Evolutionary conservation across 2,797 vertebrate species (phyloP).

Genomic region (Manis javanica): DNA sequence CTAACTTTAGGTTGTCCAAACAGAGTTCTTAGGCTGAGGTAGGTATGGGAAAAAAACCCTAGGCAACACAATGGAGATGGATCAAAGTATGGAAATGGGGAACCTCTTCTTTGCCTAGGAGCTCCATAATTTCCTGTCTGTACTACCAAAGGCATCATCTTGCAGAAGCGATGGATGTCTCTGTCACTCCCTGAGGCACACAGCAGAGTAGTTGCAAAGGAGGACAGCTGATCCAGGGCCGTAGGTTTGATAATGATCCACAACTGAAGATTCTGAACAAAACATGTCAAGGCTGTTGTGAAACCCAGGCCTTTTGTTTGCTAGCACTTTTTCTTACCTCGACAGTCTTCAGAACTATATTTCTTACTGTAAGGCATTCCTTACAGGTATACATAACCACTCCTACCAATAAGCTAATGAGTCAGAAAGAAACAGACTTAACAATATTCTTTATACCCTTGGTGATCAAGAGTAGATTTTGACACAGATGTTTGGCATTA

Average conservation of each 20-base stretch:
- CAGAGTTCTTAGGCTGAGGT: neutral
- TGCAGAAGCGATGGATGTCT: neutral
- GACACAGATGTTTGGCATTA: conserved; percentile 61
- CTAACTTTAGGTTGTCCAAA: neutral
- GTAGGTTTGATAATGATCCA: neutral
- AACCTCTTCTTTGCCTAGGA: neutral
- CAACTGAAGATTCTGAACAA: neutral
- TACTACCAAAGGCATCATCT: neutral
- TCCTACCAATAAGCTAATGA: conserved; percentile 56
- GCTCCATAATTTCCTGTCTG: neutral
- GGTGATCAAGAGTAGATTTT: conserved; percentile 49
- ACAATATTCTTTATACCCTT: conserved; percentile 28
- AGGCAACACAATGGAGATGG: neutral
- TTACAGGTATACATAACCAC: neutral
- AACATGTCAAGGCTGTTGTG: neutral
- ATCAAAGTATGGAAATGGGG: neutral
- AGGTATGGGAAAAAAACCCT: neutral
- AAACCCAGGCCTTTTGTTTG: neutral
- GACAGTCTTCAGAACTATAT: neutral
- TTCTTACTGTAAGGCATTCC: neutral
- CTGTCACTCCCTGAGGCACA: neutral
- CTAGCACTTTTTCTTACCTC: neutral
- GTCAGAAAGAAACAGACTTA: conserved; percentile 46
- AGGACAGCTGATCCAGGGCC: neutral
- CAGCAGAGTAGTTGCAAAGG: neutral